Base-by-base conservation (phyloP, 2,113 vertebrate species). In the Aramus guarauna region DNA sequence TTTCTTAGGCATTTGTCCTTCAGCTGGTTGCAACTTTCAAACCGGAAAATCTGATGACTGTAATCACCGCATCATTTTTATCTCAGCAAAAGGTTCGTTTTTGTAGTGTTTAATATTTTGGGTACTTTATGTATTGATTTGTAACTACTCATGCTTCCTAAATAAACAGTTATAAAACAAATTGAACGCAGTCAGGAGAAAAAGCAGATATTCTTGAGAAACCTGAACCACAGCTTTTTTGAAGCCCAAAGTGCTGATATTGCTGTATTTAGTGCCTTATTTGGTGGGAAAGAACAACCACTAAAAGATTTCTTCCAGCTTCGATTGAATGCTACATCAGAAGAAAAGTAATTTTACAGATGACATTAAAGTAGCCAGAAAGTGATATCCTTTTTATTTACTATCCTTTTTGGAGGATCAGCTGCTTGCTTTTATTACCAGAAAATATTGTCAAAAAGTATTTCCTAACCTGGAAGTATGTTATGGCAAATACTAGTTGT, bases 91-190 rank as follows among this genome's bases (percentile, higher is more conserved):
- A 90, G 14, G 59, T 52, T 85, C 2, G 0, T 78, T 94, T 97
- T 64, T 47, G 79, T 95, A 94, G 52, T 50, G 79, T 92, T 96
- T 93, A 96, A 78, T 96, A 85, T 78, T 94, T 87, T 73, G 94
- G 94, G 88, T 89, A 88, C 89, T 96, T 93, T 39, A 59, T 36
- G 23, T 85, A 97, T 97, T 59, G 97, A 97, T 97, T 95, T 93
- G 67, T 62, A 96, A 88, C 89, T 95, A 58, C 52, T 91, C 77
- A 79, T 74, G 50, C 89, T 96, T 97, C 93, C 89, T 47, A 95
- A 97, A 96, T 85, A 94, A 95, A 96, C 39, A 92, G 77, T 75
- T 91, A 84, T 30, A 94, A 96, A 95, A 58, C 43, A 94, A 94
- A 96, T 77, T 88, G 94, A 90, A 96, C 63, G 41, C 4, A 85